Percentiles rank a stretch among this genome's conserved stretches.
Conservation (phyloP, 1,140 invertebrate genomes). For the Amyelois transitella region DNA sequence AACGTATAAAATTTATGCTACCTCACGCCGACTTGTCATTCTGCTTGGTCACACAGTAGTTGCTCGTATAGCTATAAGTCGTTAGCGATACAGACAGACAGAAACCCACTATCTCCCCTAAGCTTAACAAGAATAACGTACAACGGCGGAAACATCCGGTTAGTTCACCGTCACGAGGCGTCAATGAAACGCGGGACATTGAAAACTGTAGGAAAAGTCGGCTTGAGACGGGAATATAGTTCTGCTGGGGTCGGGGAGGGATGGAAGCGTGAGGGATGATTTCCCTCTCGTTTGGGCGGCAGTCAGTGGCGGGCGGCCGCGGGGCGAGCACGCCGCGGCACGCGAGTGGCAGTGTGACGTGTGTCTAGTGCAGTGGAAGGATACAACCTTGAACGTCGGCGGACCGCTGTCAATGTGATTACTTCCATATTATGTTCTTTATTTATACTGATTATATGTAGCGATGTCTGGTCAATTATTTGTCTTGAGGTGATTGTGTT, state of each 20-base stretch:
- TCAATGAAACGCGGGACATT: slow-evolving; percentile 56
- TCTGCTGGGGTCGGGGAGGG: slow-evolving; percentile 14
- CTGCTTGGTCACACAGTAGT: no score
- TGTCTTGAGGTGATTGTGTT: background rate
- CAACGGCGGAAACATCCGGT: slow-evolving; percentile 39
- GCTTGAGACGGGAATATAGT: slow-evolving; percentile 25
- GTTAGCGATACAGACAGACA: background rate
- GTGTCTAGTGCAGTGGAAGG: background rate
- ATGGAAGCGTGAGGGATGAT: slow-evolving; percentile 28
- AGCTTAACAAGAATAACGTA: slow-evolving; percentile 3
- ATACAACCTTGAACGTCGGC: background rate
- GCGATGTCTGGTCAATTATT: background rate
- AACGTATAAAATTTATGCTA: no score
- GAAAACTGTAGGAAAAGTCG: slow-evolving; percentile 42
- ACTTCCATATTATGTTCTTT: background rate
- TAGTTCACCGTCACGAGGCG: slow-evolving; percentile 29
- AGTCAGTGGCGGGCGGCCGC: slow-evolving; percentile 29
- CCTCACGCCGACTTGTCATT: no score
- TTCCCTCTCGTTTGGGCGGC: slow-evolving; percentile 51
- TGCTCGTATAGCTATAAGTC: background rate
- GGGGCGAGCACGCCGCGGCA: slow-evolving; percentile 22
- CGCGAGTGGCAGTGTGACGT: background rate
- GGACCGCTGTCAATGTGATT: background rate
- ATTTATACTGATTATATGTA: background rate
- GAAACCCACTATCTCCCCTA: background rate